Evolutionary conservation across 1,140 invertebrate genomes (phyloP).

Genomic region (Drosophila arizonae): DNA sequence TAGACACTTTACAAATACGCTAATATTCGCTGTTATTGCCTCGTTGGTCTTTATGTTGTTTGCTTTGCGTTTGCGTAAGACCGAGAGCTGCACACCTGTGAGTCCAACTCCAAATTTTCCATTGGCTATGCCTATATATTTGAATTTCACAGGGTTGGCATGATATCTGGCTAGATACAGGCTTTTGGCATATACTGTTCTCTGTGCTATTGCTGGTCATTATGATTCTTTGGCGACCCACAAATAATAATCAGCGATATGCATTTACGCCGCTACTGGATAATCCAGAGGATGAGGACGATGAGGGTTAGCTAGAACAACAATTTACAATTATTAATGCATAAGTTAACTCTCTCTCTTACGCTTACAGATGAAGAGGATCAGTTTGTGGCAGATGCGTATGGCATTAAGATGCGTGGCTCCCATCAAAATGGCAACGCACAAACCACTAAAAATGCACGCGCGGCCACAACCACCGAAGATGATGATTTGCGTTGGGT

Average conservation of each 20-base stretch:
- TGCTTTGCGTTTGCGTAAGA: conserved; percentile 91
- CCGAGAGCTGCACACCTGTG: conserved; percentile 88
- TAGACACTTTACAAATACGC: conserved; percentile 95
- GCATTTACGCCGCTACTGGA: conserved; percentile 96
- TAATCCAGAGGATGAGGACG: conserved; percentile 91
- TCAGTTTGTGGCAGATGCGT: conserved; percentile 92
- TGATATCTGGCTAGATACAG: conserved; percentile 95
- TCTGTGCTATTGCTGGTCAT: conserved; percentile 94
- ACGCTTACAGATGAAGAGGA: conserved; percentile 86
- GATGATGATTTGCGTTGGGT: conserved; percentile 96
- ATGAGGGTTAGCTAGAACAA: conserved; percentile 83
- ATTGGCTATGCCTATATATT: not conserved
- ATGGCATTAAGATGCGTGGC: conserved; percentile 91
- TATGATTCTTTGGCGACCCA: conserved; percentile 97
- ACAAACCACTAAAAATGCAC: conserved; percentile 55
- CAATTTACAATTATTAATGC: too few relatives aligned
- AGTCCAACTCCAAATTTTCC: conserved; percentile 72
- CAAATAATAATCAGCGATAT: conserved; percentile 97
- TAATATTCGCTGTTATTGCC: conserved; percentile 94
- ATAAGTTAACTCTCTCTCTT: not conserved
- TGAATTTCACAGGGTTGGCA: conserved; percentile 89
- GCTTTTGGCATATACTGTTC: conserved; percentile 97
- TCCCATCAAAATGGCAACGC: conserved; percentile 65
- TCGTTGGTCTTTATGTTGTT: conserved; percentile 96
- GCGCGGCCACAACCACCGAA: conserved; percentile 83